These are phyloP conservation scores for Heliconius ethilla DNA, from an alignment of 2,888 invertebrate genomes.

Conservation along the genomic window DNA sequence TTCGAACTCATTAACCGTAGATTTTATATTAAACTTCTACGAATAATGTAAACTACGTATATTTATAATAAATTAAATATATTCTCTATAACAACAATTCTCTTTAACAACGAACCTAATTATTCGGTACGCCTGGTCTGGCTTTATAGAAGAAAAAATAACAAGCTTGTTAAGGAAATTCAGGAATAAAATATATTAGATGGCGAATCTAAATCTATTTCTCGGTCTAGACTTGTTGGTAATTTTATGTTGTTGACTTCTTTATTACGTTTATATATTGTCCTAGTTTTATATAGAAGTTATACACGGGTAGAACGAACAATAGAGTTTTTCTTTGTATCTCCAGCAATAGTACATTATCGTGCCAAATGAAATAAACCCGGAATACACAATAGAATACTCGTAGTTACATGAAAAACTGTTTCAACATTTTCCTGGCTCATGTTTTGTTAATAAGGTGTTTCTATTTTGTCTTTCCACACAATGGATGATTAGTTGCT, in stretches of 20 bases:
- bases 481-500: slow-evolving; percentile 7
- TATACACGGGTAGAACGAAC: slow-evolving; percentile 8
- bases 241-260: slow-evolving; percentile 3
- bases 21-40: background rate
- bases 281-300: slow-evolving; percentile 23
- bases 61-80: background rate
- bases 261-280: slow-evolving; percentile 18
- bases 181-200: slow-evolving; percentile 10
- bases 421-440: slow-evolving; percentile 31
- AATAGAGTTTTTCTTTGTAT: slow-evolving; percentile 29
- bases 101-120: slow-evolving; percentile 4
- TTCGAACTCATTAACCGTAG: background rate
- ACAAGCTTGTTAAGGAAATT: slow-evolving; percentile 12
- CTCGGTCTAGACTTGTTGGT: slow-evolving; percentile 15
- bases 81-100: background rate
- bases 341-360: slow-evolving; percentile 27
- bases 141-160: background rate
- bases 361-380: slow-evolving; percentile 38
- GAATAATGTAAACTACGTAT: background rate
- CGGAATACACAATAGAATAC: slow-evolving; percentile 26
- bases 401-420: slow-evolving; percentile 29
- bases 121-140: background rate
- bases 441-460: slow-evolving; percentile 27
- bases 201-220: slow-evolving; percentile 3
- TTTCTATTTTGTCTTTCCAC: slow-evolving; percentile 17